Conservation (phyloP, 2,113 vertebrate species). For the Paraplagusia blochii region DNA sequence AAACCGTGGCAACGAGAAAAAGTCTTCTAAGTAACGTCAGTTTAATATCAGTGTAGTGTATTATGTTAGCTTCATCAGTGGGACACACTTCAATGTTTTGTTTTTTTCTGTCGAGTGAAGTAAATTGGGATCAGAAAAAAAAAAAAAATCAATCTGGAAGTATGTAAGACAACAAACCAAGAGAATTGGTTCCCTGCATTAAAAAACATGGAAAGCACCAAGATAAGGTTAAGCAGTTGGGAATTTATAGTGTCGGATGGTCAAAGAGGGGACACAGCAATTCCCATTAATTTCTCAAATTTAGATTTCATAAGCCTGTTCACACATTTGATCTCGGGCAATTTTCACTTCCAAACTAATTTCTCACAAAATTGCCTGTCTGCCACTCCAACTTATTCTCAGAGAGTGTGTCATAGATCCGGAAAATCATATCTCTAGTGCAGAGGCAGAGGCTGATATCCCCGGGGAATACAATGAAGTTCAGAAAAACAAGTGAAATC, state of each 20-base stretch:
- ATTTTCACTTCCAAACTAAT: constrained; percentile 45
- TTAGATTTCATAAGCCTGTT: constrained; percentile 52
- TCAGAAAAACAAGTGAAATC: constrained; percentile 38
- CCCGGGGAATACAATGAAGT: constrained; percentile 29
- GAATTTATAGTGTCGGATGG: not conserved
- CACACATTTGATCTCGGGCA: constrained; percentile 32
- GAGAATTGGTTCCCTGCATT: too few species aligned
- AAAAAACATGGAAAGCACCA: not conserved
- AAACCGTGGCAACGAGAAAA: too few species aligned
- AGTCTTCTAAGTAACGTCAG: too few species aligned
- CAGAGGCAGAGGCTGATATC: constrained; percentile 5
- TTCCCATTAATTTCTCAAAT: constrained; percentile 54
- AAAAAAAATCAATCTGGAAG: too few species aligned
- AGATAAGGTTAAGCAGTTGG: constrained; percentile 28
- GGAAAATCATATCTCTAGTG: constrained; percentile 7
- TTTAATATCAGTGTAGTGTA: too few species aligned
- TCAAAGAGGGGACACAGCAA: constrained; percentile 34
- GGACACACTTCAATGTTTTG: too few species aligned
- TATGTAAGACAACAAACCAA: too few species aligned
- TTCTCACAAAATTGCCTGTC: constrained; percentile 42
- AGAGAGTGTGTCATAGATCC: constrained; percentile 8
- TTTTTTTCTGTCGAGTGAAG: too few species aligned
- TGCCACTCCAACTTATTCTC: constrained; percentile 51
- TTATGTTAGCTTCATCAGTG: too few species aligned
- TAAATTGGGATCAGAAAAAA: too few species aligned